These are phyloP conservation scores for Peromyscus polionotus DNA, from an alignment of 2,113 vertebrate species.

Conservation along the genomic window DNA sequence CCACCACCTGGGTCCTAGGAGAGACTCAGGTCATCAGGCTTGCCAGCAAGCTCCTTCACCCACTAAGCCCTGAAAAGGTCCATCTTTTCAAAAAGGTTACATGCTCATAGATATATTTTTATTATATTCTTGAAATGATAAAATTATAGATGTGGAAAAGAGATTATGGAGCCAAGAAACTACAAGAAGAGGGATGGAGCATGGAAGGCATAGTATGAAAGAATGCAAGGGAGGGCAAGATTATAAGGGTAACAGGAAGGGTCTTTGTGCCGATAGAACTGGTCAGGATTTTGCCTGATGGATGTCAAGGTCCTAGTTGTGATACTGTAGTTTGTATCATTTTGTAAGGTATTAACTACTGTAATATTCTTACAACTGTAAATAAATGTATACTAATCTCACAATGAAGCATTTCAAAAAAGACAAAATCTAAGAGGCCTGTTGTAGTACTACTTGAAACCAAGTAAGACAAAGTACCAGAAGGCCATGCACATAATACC, in stretches of 20 bases:
- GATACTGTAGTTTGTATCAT: background rate
- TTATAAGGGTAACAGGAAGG: background rate
- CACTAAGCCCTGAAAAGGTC: background rate
- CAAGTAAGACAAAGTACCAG: background rate
- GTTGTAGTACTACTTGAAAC: background rate
- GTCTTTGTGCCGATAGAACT: background rate
- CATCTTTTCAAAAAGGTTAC: background rate
- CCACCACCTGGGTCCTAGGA: background rate
- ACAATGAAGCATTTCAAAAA: constrained; percentile 23
- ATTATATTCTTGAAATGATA: constrained; percentile 27
- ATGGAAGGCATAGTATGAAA: background rate
- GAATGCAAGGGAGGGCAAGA: background rate
- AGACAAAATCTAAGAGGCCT: background rate
- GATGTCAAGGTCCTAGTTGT: background rate
- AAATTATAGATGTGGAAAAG: background rate
- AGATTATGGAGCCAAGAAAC: background rate
- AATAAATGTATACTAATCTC: constrained; percentile 17
- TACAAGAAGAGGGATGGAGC: background rate
- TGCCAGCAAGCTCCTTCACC: background rate
- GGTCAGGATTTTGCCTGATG: background rate
- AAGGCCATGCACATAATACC: background rate
- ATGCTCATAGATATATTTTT: background rate
- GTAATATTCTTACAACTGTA: background rate
- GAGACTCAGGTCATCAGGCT: background rate
- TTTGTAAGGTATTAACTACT: constrained; percentile 6